Base-by-base conservation (phyloP, 2,888 invertebrate species). In the Thalpophila matura region DNA sequence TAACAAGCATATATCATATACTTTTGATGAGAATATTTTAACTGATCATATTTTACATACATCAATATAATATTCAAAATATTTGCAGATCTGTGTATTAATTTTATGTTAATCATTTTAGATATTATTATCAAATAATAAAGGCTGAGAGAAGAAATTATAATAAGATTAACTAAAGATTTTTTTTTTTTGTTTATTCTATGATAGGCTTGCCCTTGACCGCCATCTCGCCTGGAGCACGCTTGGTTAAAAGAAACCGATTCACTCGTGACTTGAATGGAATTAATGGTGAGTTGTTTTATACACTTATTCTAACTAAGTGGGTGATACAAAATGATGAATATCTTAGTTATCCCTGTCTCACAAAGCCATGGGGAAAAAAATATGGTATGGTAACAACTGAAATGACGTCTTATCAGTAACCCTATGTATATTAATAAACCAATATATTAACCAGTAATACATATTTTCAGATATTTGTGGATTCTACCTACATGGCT, bases 341-440 rank as follows among this genome's bases (percentile, higher is more conserved):
- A 77, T 74, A 83, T 79, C 78, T 87, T 83, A 86, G 90, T 90
- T 90, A 90, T 90, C 90, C 90, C 90, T 90, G 89, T 83, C 89
- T 90, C 86, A 90, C 89, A 74, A 82, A 88, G 71, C 70, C 89
- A 49, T 89, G 89, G 88, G 84, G 89, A 89, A 37, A 80, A 82
- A 80, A 56, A 83, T n/a, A 87, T 89, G 90, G 89, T 90, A 87
- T 89, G 89, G 89, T 89, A 89, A 89, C 77, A 75, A 74, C 88
- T 88, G 87, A 88, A 54, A 40, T 16, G 14, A 6, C 18, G 0
- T 22, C 9, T n/a, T 1, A 22, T 14, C 2, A 29, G n/a, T 3
- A 35, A 43, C 7, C 4, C 1, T 12, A 14, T 0, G 37, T 1
- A 4, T 5, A 7, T 12, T n/a, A 3, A 4, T 1, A n/a, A 20